Percentiles rank a stretch among this genome's conserved stretches.
These are phyloP conservation scores for Acheta domesticus DNA, from an alignment of 2,888 invertebrate species.

Conservation along the genomic window DNA sequence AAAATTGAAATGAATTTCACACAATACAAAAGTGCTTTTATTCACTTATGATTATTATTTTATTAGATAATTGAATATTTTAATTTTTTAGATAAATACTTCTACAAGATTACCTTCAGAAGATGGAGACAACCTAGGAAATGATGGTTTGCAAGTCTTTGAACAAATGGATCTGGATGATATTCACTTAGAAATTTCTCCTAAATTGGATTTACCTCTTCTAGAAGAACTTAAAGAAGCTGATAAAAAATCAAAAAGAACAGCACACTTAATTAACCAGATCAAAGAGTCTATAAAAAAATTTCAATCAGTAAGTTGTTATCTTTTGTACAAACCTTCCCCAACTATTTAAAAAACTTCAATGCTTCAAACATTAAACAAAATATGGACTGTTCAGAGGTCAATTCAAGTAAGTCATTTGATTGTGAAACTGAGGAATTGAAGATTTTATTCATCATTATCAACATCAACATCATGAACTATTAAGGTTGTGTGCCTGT, in stretches of 20 bases:
- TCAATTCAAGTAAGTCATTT: conserved; percentile 19
- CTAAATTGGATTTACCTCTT: conserved; percentile 39
- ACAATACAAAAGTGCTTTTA: too few species aligned
- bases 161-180: conserved; percentile 6
- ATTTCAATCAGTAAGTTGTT: not conserved
- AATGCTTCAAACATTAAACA: not conserved
- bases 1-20: too few species aligned
- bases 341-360: not conserved
- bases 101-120: not conserved
- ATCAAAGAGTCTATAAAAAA: conserved; percentile 46
- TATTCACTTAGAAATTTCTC: not conserved
- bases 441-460: too few species aligned
- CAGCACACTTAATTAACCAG: conserved; percentile 49
- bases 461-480: too few species aligned
- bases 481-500: too few species aligned
- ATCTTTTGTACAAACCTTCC: too few species aligned
- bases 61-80: too few species aligned
- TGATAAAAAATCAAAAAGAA: conserved; percentile 50
- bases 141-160: not conserved
- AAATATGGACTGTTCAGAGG: too few species aligned
- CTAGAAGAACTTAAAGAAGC: conserved; percentile 51
- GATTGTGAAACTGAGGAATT: not conserved
- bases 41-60: too few species aligned
- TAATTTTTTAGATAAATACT: too few species aligned
- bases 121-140: not conserved